These are phyloP conservation scores for Harlomillsia oculata DNA, from an alignment of 1,140 invertebrate genomes.

Conservation along the genomic window DNA sequence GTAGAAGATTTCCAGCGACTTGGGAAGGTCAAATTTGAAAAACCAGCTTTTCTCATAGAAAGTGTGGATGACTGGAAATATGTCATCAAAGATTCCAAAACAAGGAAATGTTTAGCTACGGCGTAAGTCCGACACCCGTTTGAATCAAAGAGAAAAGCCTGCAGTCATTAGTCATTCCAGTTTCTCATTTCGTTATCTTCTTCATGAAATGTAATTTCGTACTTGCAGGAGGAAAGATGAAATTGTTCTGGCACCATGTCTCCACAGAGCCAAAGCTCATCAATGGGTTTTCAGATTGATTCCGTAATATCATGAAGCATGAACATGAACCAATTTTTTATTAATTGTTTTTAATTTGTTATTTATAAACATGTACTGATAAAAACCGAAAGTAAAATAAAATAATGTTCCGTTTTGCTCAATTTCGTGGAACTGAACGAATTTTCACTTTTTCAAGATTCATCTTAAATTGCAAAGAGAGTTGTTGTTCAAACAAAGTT, in stretches of 20 bases:
- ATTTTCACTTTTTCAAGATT: too few species aligned
- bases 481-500: too few species aligned
- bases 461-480: too few species aligned
- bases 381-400: too few species aligned
- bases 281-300: conserved; percentile 19
- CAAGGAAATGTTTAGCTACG: conserved; percentile 16
- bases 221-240: conserved; percentile 11
- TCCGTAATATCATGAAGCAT: too few species aligned
- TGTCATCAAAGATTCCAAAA: conserved; percentile 9
- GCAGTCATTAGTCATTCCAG: not conserved
- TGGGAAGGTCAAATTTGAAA: not conserved
- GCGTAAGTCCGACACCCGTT: not conserved
- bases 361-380: too few species aligned
- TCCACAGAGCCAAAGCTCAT: conserved; percentile 5
- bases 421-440: too few species aligned
- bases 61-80: conserved; percentile 28
- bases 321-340: too few species aligned
- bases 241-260: conserved; percentile 3
- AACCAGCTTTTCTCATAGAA: conserved; percentile 20
- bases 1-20: conserved; percentile 3
- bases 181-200: not conserved
- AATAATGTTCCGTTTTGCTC: too few species aligned
- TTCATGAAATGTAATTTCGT: not conserved
- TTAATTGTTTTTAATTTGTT: too few species aligned
- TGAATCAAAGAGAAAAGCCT: not conserved